Conservation (phyloP, 2,113 vertebrate species). For the Scopus umbretta region DNA sequence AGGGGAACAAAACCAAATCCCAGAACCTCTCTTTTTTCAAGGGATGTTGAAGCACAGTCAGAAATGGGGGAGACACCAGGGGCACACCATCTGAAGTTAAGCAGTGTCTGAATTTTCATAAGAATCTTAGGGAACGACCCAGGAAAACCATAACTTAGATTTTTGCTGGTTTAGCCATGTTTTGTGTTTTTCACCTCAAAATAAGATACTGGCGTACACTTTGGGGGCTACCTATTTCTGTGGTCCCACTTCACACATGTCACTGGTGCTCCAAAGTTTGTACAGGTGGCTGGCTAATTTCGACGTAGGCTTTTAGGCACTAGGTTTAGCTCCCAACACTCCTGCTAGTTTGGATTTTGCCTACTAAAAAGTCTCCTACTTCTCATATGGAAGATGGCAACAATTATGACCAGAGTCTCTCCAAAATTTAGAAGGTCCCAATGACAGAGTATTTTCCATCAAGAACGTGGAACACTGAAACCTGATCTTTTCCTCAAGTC, state of each 20-base stretch:
- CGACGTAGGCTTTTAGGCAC: not conserved
- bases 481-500: not conserved
- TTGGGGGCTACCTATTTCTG: not conserved
- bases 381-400: not conserved
- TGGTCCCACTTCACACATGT: not conserved
- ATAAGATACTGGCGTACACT: not conserved
- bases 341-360: not conserved
- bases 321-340: not conserved
- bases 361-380: not conserved
- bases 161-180: not conserved
- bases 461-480: not conserved
- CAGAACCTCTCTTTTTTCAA: not conserved
- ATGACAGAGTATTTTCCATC: not conserved
- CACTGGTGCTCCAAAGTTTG: not conserved
- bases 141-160: not conserved
- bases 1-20: not conserved
- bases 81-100: not conserved
- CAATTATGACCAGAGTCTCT: not conserved
- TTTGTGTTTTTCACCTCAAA: not conserved
- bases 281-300: rapidly evolving
- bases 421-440: not conserved
- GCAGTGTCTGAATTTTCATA: not conserved
- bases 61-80: not conserved
- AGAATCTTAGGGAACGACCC: not conserved
- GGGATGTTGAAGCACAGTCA: not conserved